These are phyloP conservation scores for Etheostoma spectabile DNA, from an alignment of 2,113 vertebrate genomes.

Conservation along the genomic window DNA sequence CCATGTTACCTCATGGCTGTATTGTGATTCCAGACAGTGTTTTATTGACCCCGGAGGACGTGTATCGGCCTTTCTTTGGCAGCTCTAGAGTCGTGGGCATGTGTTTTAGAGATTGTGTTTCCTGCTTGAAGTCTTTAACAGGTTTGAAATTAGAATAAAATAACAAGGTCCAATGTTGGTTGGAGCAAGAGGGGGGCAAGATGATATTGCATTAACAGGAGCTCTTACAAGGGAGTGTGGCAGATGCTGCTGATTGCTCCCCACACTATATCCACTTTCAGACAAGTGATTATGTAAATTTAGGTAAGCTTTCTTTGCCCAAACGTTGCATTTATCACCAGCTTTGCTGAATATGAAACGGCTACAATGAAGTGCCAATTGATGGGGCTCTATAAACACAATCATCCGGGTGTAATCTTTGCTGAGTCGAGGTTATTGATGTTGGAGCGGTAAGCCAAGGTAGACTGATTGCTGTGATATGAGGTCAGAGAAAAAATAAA, in stretches of 20 bases:
- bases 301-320: slow-evolving; percentile 48
- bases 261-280: slow-evolving; percentile 58
- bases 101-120: slow-evolving; percentile 52
- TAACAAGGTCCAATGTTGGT: slow-evolving; percentile 47
- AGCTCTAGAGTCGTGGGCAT: slow-evolving; percentile 22
- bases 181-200: slow-evolving; percentile 36
- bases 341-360: slow-evolving; percentile 57
- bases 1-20: slow-evolving; percentile 57
- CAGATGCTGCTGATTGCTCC: slow-evolving; percentile 62
- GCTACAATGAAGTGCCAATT: slow-evolving; percentile 64
- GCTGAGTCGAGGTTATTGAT: slow-evolving; percentile 67
- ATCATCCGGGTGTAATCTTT: slow-evolving; percentile 56
- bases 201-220: slow-evolving; percentile 47
- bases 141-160: slow-evolving; percentile 65
- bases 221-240: slow-evolving; percentile 54
- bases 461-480: slow-evolving; percentile 38
- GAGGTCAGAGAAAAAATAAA: slow-evolving; percentile 27
- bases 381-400: slow-evolving; percentile 57
- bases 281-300: slow-evolving; percentile 72
- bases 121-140: slow-evolving; percentile 53
- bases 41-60: slow-evolving; percentile 59
- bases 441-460: slow-evolving; percentile 40
- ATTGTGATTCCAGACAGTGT: slow-evolving; percentile 65
- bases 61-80: slow-evolving; percentile 52
- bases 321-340: slow-evolving; percentile 51